Evolutionary conservation across 2,888 invertebrate genomes (phyloP).

Genomic region (Allygus modestus): DNA sequence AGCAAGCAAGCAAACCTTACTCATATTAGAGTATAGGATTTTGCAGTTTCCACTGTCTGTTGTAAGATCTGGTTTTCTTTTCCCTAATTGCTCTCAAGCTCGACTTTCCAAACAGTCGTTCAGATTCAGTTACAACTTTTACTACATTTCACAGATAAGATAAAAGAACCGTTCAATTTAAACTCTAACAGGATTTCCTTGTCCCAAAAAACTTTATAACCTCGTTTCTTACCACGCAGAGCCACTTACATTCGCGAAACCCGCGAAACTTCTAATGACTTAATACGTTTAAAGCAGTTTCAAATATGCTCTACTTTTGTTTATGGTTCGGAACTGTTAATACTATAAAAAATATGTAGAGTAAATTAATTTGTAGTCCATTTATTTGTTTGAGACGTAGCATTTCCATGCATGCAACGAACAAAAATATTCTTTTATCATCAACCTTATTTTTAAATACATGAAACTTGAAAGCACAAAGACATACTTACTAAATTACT

Average conservation of each 20-base stretch:
- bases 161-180: background rate
- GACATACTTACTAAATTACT: constrained; percentile 12
- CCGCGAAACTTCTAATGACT: no score
- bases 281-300: no score
- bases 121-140: constrained; percentile 1
- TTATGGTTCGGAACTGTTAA: no score
- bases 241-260: background rate
- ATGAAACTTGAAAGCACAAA: background rate
- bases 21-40: no score
- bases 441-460: no score
- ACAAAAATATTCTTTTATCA: no score
- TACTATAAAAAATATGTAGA: no score
- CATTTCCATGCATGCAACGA: no score
- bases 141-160: background rate
- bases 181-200: background rate
- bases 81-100: background rate
- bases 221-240: background rate
- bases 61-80: background rate
- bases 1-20: no score
- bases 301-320: no score
- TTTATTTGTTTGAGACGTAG: no score
- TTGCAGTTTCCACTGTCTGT: background rate
- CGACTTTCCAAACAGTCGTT: background rate
- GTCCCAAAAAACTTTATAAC: background rate
- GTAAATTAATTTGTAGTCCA: no score